Evolutionary conservation across 2,797 vertebrate species (phyloP).

Genomic region (Argya squamiceps): DNA sequence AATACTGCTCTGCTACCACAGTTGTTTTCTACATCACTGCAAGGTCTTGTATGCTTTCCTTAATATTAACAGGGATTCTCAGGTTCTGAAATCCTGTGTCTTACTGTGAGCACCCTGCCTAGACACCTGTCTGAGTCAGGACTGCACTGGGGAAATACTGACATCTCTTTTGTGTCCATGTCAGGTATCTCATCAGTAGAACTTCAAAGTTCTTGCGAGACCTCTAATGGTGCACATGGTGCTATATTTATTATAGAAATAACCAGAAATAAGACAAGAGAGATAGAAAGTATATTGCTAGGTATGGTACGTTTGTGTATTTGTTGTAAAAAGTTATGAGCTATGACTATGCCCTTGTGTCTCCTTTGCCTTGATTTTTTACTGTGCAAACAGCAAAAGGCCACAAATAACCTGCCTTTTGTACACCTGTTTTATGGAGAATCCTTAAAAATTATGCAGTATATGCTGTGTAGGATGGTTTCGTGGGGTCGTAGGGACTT

Average conservation of each 20-base stretch:
- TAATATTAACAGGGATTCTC: not conserved
- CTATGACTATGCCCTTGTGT: conserved; percentile 27
- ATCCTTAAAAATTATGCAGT: not conserved
- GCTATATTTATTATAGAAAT: not conserved
- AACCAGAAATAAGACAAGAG: not conserved
- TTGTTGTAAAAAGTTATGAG: conserved; percentile 46
- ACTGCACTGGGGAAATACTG: not conserved
- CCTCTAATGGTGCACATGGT: not conserved
- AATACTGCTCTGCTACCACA: not conserved
- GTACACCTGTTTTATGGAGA: conserved; percentile 25
- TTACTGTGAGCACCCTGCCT: not conserved
- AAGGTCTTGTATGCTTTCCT: not conserved
- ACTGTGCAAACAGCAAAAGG: not conserved
- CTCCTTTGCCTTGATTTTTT: conserved; percentile 31
- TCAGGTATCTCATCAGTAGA: not conserved
- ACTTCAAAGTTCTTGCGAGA: not conserved
- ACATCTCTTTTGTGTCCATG: not conserved
- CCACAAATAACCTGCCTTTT: conserved; percentile 27
- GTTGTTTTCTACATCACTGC: not conserved
- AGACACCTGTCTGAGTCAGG: not conserved
- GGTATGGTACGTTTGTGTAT: not conserved
- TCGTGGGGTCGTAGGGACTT: not conserved
- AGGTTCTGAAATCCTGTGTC: not conserved
- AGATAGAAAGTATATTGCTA: not conserved
- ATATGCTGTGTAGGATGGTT: not conserved